A percentile compares a stretch with the other conserved stretches of the same genome.
Evolutionary conservation across 2,888 invertebrate genomes (phyloP).

Genomic region (Candidula unifasciata): DNA sequence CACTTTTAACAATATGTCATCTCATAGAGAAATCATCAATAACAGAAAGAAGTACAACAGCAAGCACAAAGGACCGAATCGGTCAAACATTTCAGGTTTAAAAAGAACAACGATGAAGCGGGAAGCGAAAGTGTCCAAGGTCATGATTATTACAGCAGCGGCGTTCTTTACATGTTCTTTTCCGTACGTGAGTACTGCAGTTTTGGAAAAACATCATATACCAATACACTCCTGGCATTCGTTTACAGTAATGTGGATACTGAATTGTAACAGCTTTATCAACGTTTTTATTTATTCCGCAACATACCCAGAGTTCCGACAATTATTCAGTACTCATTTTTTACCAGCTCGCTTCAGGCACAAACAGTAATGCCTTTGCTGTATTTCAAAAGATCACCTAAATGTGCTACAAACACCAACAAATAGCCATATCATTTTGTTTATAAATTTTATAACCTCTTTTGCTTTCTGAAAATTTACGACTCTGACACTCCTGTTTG

Average conservation of each 20-base stretch:
- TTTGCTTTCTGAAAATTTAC: too few relatives aligned
- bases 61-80: not conserved
- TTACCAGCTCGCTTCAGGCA: not conserved
- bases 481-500: too few relatives aligned
- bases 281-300: constrained; percentile 29
- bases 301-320: constrained; percentile 16
- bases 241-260: constrained; percentile 7
- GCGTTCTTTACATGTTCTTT: constrained; percentile 21
- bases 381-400: too few relatives aligned
- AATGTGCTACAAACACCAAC: too few relatives aligned
- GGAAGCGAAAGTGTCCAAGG: constrained; percentile 24
- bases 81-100: not conserved
- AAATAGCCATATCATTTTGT: too few relatives aligned
- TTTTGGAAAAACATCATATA: not conserved
- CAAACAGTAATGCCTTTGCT: too few relatives aligned
- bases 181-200: constrained; percentile 4
- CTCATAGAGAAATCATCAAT: not conserved
- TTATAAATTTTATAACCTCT: too few relatives aligned
- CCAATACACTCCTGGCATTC: not conserved
- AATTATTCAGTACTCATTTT: not conserved
- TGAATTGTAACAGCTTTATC: constrained; percentile 32
- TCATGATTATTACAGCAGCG: constrained; percentile 24
- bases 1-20: not conserved
- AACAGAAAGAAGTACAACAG: too few relatives aligned
- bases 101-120: not conserved